Percentiles rank a stretch among this genome's conserved stretches.
Evolutionary conservation across 2,888 invertebrate species (phyloP).

Genomic region (Coenonympha glycerion): DNA sequence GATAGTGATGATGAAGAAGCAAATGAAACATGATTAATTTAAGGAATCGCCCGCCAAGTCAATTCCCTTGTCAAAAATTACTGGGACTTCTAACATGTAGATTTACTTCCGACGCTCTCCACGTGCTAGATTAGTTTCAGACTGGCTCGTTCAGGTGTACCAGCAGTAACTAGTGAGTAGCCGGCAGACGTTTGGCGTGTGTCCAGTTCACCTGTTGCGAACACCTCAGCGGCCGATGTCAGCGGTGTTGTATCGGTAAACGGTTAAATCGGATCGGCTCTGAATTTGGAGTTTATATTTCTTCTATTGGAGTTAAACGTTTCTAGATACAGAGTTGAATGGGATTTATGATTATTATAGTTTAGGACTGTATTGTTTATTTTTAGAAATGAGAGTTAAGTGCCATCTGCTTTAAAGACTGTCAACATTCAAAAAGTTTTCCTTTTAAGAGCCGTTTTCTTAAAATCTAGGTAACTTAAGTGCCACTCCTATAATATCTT

Average conservation of each 20-base stretch:
- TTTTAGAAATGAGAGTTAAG: no score
- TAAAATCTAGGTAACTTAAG: no score
- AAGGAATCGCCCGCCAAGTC: no score
- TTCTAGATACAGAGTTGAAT: no score
- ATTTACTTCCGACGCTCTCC: conserved; percentile 1
- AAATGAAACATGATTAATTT: no score
- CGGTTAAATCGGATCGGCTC: background rate
- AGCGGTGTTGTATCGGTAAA: background rate
- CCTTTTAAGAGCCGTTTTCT: no score
- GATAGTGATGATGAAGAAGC: no score
- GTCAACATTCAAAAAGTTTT: no score
- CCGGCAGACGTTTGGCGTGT: background rate
- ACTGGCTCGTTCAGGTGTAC: background rate
- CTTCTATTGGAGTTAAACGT: background rate
- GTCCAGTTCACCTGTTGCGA: conserved; percentile 10
- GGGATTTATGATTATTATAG: no score
- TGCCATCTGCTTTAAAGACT: no score
- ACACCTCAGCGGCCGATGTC: background rate
- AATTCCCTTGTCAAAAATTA: background rate
- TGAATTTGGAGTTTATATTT: background rate
- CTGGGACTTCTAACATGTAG: background rate
- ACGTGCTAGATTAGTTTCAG: background rate
- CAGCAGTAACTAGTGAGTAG: background rate
- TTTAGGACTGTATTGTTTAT: no score
- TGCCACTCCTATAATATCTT: no score